phyloP scores from a whole-genome alignment of 2,888 invertebrate species.

The Tholera decimalis region DNA sequence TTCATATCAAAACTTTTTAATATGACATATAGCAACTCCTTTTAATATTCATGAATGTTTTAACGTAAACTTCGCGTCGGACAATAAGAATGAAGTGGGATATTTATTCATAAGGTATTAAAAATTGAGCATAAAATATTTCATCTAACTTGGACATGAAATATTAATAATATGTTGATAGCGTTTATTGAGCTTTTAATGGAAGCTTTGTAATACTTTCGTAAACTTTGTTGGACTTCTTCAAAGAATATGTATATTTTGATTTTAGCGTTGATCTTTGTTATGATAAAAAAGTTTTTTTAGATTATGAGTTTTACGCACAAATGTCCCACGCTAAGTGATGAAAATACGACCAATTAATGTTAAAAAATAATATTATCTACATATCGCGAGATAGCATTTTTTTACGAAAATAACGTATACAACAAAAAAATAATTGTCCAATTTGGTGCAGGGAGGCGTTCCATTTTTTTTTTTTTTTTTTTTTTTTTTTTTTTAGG shows the following conservation, averaged over 20 bases:
- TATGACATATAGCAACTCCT: slow-evolving; percentile 9
- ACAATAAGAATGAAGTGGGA: slow-evolving; percentile 44
- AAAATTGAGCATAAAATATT: slow-evolving; percentile 37
- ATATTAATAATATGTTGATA: slow-evolving; percentile 54
- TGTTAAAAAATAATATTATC: no score
- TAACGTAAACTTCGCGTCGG: slow-evolving; percentile 25
- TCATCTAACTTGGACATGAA: slow-evolving; percentile 54
- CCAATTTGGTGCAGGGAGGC: no score
- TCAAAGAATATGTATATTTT: slow-evolving; percentile 5
- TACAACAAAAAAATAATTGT: no score
- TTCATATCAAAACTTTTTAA: slow-evolving; percentile 1
- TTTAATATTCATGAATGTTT: slow-evolving; percentile 45
- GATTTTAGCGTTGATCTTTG: not conserved
- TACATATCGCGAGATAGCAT: no score
- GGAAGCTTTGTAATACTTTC: slow-evolving; percentile 17
- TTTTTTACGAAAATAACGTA: no score
- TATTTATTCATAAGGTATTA: slow-evolving; percentile 43
- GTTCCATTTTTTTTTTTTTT: no score
- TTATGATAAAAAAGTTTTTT: not conserved
- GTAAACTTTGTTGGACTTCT: slow-evolving; percentile 12
- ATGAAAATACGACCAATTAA: no score
- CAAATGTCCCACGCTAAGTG: no score
- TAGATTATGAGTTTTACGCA: no score
- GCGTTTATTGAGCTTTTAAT: slow-evolving; percentile 43
- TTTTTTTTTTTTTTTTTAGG: no score